These are phyloP conservation scores for Meandrina meandrites DNA, from an alignment of 92 coral and sea anemone genomes.

Conservation along the genomic window DNA sequence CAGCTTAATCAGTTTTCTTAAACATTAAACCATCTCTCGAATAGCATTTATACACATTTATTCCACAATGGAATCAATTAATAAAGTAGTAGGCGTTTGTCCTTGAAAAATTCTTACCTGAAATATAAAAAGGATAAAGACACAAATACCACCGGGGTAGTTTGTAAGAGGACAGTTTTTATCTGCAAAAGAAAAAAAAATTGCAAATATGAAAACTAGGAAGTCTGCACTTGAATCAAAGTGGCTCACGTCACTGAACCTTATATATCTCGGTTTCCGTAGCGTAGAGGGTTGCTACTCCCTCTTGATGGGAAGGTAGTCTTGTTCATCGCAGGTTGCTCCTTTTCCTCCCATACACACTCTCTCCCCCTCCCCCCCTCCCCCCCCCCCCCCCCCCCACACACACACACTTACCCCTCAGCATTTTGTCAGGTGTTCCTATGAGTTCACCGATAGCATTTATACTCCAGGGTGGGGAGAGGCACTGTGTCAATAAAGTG, in stretches of 20 bases:
- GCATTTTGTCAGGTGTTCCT: background rate
- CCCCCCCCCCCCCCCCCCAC: no score
- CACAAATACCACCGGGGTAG: slow-evolving; percentile 35
- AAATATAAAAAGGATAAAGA: slow-evolving; percentile 29
- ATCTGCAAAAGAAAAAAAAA: background rate
- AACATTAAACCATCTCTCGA: background rate
- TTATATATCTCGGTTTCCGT: background rate
- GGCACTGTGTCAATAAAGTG: background rate
- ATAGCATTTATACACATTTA: no score
- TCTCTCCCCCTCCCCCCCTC: no score
- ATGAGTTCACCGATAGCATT: background rate
- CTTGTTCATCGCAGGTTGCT: background rate
- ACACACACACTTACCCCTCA: no score
- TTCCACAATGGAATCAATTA: no score
- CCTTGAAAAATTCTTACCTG: slow-evolving; percentile 9
- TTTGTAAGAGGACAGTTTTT: background rate
- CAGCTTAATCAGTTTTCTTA: no score
- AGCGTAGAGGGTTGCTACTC: background rate
- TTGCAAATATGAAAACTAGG: no score
- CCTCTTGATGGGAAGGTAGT: background rate
- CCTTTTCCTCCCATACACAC: background rate
- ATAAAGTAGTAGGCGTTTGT: no score
- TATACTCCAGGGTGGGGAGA: background rate
- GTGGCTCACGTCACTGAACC: background rate
- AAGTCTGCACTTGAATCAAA: background rate